Evolutionary conservation across 1,140 invertebrate species (phyloP).

Genomic region (Lepidurus couesii): DNA sequence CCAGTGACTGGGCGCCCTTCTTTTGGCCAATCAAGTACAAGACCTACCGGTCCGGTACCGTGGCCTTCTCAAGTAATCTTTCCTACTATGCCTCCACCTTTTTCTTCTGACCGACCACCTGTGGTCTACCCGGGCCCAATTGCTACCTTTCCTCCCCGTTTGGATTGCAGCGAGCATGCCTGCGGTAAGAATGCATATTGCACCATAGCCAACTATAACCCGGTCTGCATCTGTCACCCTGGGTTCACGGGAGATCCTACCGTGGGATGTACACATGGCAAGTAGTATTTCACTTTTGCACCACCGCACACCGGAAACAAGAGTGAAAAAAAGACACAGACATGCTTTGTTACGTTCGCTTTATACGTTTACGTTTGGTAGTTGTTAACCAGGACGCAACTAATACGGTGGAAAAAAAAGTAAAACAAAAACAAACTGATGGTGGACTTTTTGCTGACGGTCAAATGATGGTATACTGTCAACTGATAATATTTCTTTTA

Average conservation of each 20-base stretch:
- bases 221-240: slow-evolving; percentile 52
- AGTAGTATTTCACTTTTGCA: slow-evolving; percentile 36
- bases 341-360: no score
- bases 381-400: no score
- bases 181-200: slow-evolving; percentile 45
- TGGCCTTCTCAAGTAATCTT: slow-evolving; percentile 22
- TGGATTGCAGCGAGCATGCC: slow-evolving; percentile 58
- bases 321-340: no score
- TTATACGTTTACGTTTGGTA: no score
- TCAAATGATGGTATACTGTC: no score
- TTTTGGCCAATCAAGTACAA: not conserved
- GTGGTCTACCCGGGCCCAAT: not conserved
- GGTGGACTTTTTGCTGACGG: no score
- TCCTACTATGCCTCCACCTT: slow-evolving; percentile 23
- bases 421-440: no score
- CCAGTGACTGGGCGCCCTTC: not conserved
- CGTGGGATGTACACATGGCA: slow-evolving; percentile 40
- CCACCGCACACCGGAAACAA: not conserved
- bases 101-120: slow-evolving; percentile 25
- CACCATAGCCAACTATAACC: slow-evolving; percentile 58
- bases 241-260: slow-evolving; percentile 43
- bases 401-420: no score
- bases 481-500: no score
- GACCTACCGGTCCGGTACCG: slow-evolving; percentile 23
- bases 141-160: slow-evolving; percentile 32